Evolutionary conservation across 2,888 invertebrate genomes (phyloP).

Genomic region (Stegana nigrithorax): DNA sequence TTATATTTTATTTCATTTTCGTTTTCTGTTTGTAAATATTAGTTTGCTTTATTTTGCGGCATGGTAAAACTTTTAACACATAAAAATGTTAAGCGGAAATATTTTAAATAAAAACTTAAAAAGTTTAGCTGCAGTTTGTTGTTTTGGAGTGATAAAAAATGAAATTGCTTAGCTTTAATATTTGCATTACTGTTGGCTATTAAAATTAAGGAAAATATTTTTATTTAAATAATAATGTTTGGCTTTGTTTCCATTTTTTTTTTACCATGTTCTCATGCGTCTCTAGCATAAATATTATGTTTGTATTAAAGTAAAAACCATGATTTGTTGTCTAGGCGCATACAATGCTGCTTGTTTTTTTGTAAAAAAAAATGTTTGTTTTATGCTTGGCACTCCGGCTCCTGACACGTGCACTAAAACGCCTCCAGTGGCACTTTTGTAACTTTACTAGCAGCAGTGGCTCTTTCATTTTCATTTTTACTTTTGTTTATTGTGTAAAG

Average conservation of each 20-base stretch:
- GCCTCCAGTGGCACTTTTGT: background rate
- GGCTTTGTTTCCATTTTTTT: too few species aligned
- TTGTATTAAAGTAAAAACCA: too few species aligned
- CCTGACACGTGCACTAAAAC: background rate
- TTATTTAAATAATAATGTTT: too few species aligned
- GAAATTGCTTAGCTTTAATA: too few species aligned
- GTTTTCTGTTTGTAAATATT: background rate
- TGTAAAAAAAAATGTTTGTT: too few species aligned
- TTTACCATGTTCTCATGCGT: too few species aligned
- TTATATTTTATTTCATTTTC: background rate
- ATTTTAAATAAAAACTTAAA: slow-evolving; percentile 56
- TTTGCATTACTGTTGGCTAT: too few species aligned
- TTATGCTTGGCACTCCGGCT: too few species aligned
- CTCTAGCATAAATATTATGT: background rate
- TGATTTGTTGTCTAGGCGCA: too few species aligned
- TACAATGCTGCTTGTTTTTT: background rate
- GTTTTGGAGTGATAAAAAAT: too few species aligned
- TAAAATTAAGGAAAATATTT: too few species aligned
- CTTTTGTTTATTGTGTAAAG: too few species aligned
- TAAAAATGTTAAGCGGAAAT: slow-evolving; percentile 46
- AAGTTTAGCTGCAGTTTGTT: slow-evolving; percentile 38
- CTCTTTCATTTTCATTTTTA: background rate
- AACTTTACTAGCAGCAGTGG: background rate
- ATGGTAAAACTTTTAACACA: background rate
- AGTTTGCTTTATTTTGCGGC: background rate